These are phyloP conservation scores for Aporrectodea caliginosa DNA, from an alignment of 1,140 invertebrate species.

Conservation along the genomic window DNA sequence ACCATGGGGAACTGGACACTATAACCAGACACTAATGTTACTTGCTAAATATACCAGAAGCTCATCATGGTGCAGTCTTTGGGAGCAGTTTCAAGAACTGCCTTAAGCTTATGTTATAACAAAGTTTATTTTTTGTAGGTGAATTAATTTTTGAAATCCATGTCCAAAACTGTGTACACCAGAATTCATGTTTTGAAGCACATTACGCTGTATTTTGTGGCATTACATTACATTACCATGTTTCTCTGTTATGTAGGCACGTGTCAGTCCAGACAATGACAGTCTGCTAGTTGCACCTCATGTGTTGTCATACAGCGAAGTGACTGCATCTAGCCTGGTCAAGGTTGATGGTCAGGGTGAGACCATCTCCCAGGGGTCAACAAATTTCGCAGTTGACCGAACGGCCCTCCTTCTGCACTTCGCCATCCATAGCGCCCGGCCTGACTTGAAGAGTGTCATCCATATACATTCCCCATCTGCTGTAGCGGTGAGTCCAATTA, in stretches of 20 bases:
- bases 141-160: no score
- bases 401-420: conserved; percentile 86
- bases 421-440: conserved; percentile 90
- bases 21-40: no score
- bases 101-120: no score
- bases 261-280: conserved; percentile 90
- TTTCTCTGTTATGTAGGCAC: conserved; percentile 67
- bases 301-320: conserved; percentile 91
- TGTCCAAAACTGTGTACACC: no score
- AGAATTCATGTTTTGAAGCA: no score
- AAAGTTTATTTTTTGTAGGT: no score
- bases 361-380: conserved; percentile 61
- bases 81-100: no score
- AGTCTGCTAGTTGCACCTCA: conserved; percentile 96
- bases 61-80: no score
- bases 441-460: conserved; percentile 92
- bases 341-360: conserved; percentile 80
- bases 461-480: conserved; percentile 87
- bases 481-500: conserved; percentile 79
- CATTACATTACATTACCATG: no score
- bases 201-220: no score
- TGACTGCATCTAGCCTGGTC: conserved; percentile 90
- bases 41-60: no score
- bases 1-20: no score
- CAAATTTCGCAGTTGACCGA: conserved; percentile 75